phyloP scores from a whole-genome alignment of 2,113 vertebrate species.

The Aspidoscelis tigris region DNA sequence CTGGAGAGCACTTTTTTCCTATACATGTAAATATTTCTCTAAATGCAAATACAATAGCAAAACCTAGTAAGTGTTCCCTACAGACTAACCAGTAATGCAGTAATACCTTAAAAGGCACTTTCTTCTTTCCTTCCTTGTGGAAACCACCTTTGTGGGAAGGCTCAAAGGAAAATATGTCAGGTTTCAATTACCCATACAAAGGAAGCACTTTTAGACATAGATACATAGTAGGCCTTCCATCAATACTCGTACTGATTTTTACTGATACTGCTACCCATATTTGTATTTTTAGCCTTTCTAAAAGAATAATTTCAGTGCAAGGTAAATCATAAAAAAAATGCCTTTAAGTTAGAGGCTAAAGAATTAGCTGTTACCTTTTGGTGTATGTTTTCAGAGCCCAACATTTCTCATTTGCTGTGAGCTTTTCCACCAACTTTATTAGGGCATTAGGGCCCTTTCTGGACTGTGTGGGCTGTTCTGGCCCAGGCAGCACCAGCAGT shows the following conservation, averaged over 20 bases:
- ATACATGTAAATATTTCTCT: conserved; percentile 70
- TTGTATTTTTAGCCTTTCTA: conserved; percentile 57
- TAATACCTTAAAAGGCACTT: conserved; percentile 63
- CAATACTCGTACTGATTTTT: conserved; percentile 54
- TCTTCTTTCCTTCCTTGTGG: conserved; percentile 53
- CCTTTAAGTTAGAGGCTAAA: conserved; percentile 47
- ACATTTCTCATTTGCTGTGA: too few species aligned
- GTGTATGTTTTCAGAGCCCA: too few species aligned
- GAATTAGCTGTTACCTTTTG: too few species aligned
- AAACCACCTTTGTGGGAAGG: conserved; percentile 52
- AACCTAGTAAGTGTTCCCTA: conserved; percentile 63
- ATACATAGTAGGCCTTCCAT: conserved; percentile 30
- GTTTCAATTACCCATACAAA: conserved; percentile 71
- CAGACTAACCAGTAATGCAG: conserved; percentile 45
- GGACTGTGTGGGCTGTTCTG: too few species aligned
- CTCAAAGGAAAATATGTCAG: conserved; percentile 63
- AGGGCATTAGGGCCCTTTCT: too few species aligned
- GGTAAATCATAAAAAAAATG: conserved; percentile 43
- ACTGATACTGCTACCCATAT: conserved; percentile 15
- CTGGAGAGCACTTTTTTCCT: conserved; percentile 67
- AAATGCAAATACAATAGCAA: conserved; percentile 71
- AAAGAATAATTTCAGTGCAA: conserved; percentile 44
- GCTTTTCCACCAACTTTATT: too few species aligned
- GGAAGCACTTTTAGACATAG: conserved; percentile 44
- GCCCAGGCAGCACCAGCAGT: too few species aligned